phyloP scores from a whole-genome alignment of 35 echinoderm and acorn worm genomes.

The Ophiothrix spiculata region DNA sequence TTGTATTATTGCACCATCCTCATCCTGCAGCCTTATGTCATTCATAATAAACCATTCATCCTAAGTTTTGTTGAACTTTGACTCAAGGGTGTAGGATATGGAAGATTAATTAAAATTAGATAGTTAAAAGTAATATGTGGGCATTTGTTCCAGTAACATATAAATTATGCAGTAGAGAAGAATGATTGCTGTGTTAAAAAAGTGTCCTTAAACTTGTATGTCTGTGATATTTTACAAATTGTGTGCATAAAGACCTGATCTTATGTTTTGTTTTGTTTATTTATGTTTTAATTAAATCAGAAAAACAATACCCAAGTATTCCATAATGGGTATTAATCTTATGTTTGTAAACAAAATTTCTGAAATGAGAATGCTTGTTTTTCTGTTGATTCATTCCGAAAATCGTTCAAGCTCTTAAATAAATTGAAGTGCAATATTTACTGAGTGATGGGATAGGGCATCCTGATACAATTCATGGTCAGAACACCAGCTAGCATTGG shows the following conservation, averaged over 20 bases:
- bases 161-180: too few species aligned
- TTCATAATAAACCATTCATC: too few species aligned
- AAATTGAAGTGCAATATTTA: background rate
- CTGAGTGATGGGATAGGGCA: too few species aligned
- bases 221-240: background rate
- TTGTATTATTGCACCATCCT: background rate
- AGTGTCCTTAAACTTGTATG: background rate
- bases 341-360: background rate
- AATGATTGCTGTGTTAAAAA: too few species aligned
- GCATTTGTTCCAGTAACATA: too few species aligned
- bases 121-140: too few species aligned
- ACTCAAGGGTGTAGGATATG: too few species aligned
- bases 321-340: background rate
- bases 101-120: too few species aligned
- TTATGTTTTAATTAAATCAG: background rate
- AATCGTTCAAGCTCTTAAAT: background rate
- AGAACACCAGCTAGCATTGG: too few species aligned
- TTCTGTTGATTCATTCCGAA: background rate
- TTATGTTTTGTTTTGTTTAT: background rate
- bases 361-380: background rate
- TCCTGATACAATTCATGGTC: too few species aligned
- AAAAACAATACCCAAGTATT: background rate
- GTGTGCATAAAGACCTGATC: background rate
- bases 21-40: background rate
- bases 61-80: too few species aligned